Conservation (phyloP, 2,888 invertebrate species). For the Salpingus planirostris region DNA sequence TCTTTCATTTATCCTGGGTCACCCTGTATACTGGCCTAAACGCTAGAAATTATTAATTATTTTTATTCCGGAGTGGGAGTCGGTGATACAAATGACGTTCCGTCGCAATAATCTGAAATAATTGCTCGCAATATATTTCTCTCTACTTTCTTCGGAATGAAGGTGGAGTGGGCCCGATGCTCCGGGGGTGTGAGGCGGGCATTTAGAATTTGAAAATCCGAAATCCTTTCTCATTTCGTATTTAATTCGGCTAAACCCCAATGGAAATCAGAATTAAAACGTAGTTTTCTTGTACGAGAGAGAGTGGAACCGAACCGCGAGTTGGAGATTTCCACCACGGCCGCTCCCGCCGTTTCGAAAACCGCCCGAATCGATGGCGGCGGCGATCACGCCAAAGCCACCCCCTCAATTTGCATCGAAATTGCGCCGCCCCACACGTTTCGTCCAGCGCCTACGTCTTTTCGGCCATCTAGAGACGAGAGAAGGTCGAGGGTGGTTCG, state of each 20-base stretch:
- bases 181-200: no score
- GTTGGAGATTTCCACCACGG: conserved; percentile 20
- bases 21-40: no score
- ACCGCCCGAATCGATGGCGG: no score
- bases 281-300: conserved; percentile 39
- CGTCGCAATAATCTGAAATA: conserved; percentile 30
- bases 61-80: neutral
- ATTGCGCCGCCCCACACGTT: no score
- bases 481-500: no score
- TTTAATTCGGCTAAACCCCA: conserved; percentile 41
- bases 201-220: conserved; percentile 40
- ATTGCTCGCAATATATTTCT: conserved; percentile 35
- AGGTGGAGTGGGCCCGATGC: no score
- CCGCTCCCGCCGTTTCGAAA: no score
- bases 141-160: conserved; percentile 32
- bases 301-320: conserved; percentile 19
- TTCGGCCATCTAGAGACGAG: no score
- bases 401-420: conserved; percentile 1
- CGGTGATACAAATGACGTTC: neutral
- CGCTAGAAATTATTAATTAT: no score
- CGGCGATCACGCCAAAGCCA: no score
- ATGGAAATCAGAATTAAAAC: conserved; percentile 44
- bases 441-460: no score
- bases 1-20: no score
- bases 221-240: conserved; percentile 41